Conservation (phyloP, 2,888 invertebrate genomes). For the Temnothorax ravouxi region DNA sequence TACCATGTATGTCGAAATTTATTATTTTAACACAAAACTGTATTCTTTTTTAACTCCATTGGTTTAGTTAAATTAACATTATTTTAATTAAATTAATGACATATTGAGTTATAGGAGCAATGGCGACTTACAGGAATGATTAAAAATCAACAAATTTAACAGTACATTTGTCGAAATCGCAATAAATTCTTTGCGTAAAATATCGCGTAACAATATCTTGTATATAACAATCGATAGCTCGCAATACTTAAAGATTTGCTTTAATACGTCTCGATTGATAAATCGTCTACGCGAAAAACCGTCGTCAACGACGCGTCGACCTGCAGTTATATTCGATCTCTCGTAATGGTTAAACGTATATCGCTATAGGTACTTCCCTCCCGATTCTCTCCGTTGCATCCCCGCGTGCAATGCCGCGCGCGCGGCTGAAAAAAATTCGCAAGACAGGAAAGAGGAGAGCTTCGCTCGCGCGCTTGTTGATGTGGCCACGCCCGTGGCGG, state of each 20-base stretch:
- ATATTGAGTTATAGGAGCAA: no score
- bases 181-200: not conserved
- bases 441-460: slow-evolving; percentile 71
- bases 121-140: no score
- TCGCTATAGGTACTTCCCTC: slow-evolving; percentile 12
- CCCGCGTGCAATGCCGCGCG: slow-evolving; percentile 39
- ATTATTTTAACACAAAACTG: no score
- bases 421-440: slow-evolving; percentile 67
- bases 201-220: no score
- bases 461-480: slow-evolving; percentile 81
- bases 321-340: not conserved
- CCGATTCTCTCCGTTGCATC: slow-evolving; percentile 18
- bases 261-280: not conserved
- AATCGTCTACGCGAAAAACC: not conserved
- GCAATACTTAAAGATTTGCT: not conserved
- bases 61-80: no score
- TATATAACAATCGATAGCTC: not conserved
- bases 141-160: no score
- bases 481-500: slow-evolving; percentile 86
- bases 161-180: not conserved
- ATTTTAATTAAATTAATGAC: no score
- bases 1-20: no score
- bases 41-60: no score
- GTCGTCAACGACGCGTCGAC: not conserved
- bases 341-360: slow-evolving; percentile 16